A percentile compares a stretch with the other conserved stretches of the same genome.
phyloP scores from a whole-genome alignment of 2,888 invertebrate species.

The Corythucha ciliata region DNA sequence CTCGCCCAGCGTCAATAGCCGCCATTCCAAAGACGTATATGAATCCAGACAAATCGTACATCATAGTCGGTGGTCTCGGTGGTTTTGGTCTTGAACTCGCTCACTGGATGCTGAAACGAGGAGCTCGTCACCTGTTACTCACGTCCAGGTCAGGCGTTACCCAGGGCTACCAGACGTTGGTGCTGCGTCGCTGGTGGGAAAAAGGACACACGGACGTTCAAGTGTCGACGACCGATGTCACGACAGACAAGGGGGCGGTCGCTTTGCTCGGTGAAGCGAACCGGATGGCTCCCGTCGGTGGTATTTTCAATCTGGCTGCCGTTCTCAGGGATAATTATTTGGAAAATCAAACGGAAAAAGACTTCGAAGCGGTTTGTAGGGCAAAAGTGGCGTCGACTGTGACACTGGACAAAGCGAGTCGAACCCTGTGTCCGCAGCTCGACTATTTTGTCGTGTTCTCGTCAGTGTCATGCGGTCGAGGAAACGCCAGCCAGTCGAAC shows the following conservation, averaged over 20 bases:
- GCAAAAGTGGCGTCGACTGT: conserved; percentile 83
- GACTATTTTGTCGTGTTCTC: conserved; percentile 81
- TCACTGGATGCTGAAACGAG: conserved; percentile 77
- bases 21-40: conserved; percentile 74
- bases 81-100: conserved; percentile 91
- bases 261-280: conserved; percentile 39
- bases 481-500: conserved; percentile 83
- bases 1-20: conserved; percentile 54
- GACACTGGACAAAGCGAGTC: conserved; percentile 68
- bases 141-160: conserved; percentile 82
- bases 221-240: conserved; percentile 41
- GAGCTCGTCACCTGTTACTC: conserved; percentile 72
- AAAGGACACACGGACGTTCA: conserved; percentile 42
- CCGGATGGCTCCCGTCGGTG: conserved; percentile 49
- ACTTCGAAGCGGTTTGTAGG: conserved; percentile 68
- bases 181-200: conserved; percentile 52
- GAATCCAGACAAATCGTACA: conserved; percentile 63
- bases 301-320: conserved; percentile 88
- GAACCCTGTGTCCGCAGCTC: conserved; percentile 62
- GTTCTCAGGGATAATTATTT: conserved; percentile 80
- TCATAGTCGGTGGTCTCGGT: conserved; percentile 67
- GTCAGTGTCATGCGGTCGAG: conserved; percentile 84
- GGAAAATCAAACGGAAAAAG: conserved; percentile 71
- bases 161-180: conserved; percentile 83
- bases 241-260: conserved; percentile 40